phyloP scores from a whole-genome alignment of 2,797 vertebrate species.

The Notamacropus eugenii region DNA sequence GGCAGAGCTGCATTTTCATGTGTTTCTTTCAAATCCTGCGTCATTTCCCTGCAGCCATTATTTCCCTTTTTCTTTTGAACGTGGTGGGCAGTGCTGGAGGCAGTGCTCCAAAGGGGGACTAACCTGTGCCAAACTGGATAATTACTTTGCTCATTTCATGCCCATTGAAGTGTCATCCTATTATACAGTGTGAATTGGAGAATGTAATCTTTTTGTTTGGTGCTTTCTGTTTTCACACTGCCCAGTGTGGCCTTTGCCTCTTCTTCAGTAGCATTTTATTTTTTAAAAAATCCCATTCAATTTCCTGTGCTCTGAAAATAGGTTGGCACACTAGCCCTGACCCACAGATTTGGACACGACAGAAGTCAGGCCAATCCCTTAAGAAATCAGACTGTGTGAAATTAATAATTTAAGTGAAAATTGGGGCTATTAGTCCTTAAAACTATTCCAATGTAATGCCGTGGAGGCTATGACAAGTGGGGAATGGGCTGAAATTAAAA shows the following conservation, averaged over 20 bases:
- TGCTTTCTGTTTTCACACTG: background rate
- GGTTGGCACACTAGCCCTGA: background rate
- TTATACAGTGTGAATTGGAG: background rate
- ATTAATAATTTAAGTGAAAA: constrained; percentile 15
- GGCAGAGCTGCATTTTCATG: background rate
- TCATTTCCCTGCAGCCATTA: background rate
- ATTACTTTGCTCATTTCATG: constrained; percentile 16
- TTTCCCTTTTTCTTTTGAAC: background rate
- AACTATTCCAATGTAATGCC: constrained; percentile 29
- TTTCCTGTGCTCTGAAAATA: background rate
- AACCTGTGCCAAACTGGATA: background rate
- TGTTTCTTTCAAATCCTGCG: background rate
- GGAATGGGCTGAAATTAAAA: constrained; percentile 53
- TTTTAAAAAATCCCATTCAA: background rate
- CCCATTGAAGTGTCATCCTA: background rate
- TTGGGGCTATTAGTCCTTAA: background rate
- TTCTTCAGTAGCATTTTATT: background rate
- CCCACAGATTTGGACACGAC: background rate
- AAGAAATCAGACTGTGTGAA: background rate
- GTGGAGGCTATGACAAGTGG: constrained; percentile 3
- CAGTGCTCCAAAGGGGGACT: background rate
- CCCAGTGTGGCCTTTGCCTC: background rate
- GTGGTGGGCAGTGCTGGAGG: background rate
- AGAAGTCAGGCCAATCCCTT: background rate
- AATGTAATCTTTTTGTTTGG: background rate